A percentile compares a stretch with the other conserved stretches of the same genome.
Evolutionary conservation across 2,113 vertebrate genomes (phyloP).

Genomic region (Corythornis vintsioides): DNA sequence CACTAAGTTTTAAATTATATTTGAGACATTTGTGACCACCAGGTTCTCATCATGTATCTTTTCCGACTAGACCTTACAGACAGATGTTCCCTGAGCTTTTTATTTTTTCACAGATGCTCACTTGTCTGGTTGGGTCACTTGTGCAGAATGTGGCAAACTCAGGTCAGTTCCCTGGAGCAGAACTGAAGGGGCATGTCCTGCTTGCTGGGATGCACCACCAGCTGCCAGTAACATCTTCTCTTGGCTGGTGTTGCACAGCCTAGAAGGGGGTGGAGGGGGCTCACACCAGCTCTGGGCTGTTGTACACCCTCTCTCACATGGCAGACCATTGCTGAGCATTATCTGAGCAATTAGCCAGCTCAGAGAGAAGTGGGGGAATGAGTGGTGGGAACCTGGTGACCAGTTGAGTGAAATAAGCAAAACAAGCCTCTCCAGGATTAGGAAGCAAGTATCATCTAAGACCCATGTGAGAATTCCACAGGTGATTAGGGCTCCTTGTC

Average conservation of each 20-base stretch:
- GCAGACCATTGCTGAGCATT: rapidly evolving
- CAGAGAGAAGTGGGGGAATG: not conserved
- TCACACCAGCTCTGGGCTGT: rapidly evolving
- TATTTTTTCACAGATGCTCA: not conserved
- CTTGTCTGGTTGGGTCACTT: not conserved
- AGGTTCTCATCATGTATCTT: not conserved
- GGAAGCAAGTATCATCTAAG: not conserved
- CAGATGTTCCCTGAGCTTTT: not conserved
- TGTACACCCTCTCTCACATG: rapidly evolving
- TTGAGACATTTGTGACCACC: not conserved
- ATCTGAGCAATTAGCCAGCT: not conserved
- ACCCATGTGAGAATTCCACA: slow-evolving; percentile 29
- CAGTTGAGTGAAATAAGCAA: not conserved
- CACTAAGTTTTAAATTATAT: not conserved
- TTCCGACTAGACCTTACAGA: not conserved
- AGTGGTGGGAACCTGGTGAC: not conserved
- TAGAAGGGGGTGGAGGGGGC: not conserved
- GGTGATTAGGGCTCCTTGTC: not conserved
- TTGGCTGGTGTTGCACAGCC: not conserved
- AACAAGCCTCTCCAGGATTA: not conserved
- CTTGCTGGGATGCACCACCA: not conserved
- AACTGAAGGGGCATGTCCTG: not conserved
- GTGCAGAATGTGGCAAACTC: not conserved
- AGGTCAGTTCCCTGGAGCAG: not conserved
- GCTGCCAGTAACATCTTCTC: not conserved